Conservation (phyloP, 2,113 vertebrate species). For the Heteronetta atricapilla region DNA sequence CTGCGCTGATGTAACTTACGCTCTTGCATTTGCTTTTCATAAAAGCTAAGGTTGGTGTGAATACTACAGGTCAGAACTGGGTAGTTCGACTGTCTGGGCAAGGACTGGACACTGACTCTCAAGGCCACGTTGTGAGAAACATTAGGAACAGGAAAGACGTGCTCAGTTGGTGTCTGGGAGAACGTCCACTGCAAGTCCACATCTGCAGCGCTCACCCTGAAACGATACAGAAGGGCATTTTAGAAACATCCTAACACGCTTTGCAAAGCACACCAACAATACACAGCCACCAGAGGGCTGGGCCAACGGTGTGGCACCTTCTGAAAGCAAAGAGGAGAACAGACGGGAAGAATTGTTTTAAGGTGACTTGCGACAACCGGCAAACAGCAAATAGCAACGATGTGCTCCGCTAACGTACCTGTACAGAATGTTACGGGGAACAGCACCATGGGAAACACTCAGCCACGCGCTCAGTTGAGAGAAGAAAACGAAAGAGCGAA, state of each 20-base stretch:
- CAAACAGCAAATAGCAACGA: fast-evolving
- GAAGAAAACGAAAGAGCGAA: conserved; percentile 98
- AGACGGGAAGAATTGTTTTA: neutral
- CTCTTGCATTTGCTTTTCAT: conserved; percentile 79
- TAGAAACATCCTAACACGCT: neutral
- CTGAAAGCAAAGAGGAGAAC: neutral
- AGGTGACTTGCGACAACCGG: neutral
- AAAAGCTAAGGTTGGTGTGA: conserved; percentile 87
- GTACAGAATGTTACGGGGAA: conserved; percentile 97
- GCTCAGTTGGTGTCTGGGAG: conserved; percentile 92
- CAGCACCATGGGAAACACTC: conserved; percentile 96
- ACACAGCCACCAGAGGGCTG: neutral
- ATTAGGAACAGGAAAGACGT: conserved; percentile 94
- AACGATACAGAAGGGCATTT: conserved; percentile 24
- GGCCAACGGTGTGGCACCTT: neutral
- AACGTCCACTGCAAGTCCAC: conserved; percentile 93
- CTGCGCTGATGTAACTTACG: conserved; percentile 54
- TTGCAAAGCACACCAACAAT: neutral
- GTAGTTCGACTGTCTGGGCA: conserved; percentile 95
- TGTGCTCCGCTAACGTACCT: conserved; percentile 77
- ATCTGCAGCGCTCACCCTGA: conserved; percentile 95
- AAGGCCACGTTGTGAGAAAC: conserved; percentile 95
- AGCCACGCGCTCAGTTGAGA: conserved; percentile 99
- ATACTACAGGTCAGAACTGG: conserved; percentile 94
- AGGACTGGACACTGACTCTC: conserved; percentile 95